phyloP scores from a whole-genome alignment of 2,888 invertebrate species.

The Nematopogon swammerdamellus region DNA sequence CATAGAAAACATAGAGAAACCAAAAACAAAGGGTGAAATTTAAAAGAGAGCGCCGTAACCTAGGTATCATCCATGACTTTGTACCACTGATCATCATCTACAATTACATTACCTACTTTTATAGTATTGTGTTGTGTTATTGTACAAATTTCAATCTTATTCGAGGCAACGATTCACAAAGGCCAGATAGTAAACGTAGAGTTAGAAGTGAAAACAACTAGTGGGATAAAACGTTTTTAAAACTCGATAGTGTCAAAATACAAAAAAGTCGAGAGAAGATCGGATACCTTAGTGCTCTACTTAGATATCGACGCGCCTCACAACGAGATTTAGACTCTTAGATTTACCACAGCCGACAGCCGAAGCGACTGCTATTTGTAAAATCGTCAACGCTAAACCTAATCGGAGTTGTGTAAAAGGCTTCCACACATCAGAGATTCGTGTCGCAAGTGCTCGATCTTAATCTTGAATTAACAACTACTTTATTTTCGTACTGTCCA shows the following conservation, averaged over 20 bases:
- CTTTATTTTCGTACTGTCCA: slow-evolving; percentile 44
- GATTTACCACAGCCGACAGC: not conserved
- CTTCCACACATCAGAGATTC: slow-evolving; percentile 27
- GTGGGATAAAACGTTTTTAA: not conserved
- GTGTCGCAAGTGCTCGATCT: slow-evolving; percentile 52
- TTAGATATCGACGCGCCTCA: not conserved
- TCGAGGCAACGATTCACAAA: not conserved
- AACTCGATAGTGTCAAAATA: not conserved
- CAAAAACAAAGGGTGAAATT: not conserved
- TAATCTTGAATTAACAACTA: slow-evolving; percentile 20
- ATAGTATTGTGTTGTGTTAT: not conserved
- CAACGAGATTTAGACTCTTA: not conserved
- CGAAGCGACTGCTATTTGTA: not conserved
- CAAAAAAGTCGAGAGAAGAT: not conserved
- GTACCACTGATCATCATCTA: not conserved
- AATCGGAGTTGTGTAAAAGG: slow-evolving; percentile 8
- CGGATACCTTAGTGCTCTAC: not conserved
- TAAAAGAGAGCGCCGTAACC: not conserved
- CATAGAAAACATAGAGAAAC: not conserved
- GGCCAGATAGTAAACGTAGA: not conserved
- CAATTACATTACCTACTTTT: not conserved
- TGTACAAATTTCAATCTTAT: not conserved
- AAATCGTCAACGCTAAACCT: not conserved
- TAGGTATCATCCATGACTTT: not conserved
- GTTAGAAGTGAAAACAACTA: not conserved